Conservation (phyloP, 1,140 invertebrate genomes). For the Bicyclus anynana region DNA sequence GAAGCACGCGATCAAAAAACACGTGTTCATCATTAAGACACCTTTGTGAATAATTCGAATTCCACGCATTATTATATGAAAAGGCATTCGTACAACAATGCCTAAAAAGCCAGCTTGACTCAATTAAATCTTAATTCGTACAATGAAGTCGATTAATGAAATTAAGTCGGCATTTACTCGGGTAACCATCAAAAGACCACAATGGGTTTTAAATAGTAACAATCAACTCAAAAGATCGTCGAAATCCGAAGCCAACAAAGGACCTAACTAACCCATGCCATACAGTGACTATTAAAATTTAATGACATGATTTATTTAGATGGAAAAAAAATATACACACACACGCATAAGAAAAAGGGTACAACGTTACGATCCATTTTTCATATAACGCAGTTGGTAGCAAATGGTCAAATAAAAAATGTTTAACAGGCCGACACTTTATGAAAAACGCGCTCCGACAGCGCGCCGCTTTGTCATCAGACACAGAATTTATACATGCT, state of each 20-base stretch:
- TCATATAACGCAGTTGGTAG: slow-evolving; percentile 77
- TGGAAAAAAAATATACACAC: slow-evolving; percentile 51
- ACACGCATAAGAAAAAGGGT: slow-evolving; percentile 75
- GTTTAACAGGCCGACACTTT: slow-evolving; percentile 73
- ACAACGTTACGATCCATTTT: slow-evolving; percentile 75
- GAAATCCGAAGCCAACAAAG: slow-evolving; percentile 62
- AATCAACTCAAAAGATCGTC: slow-evolving; percentile 66
- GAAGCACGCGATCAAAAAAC: slow-evolving; percentile 55
- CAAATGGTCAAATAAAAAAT: slow-evolving; percentile 77
- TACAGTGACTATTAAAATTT: slow-evolving; percentile 76
- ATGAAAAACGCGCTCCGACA: slow-evolving; percentile 68
- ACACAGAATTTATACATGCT: slow-evolving; percentile 69
- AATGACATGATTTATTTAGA: slow-evolving; percentile 76
- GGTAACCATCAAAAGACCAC: slow-evolving; percentile 59
- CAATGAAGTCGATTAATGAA: slow-evolving; percentile 75
- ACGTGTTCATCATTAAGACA: slow-evolving; percentile 59
- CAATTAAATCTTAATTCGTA: slow-evolving; percentile 76
- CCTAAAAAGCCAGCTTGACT: slow-evolving; percentile 55
- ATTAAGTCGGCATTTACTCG: slow-evolving; percentile 74
- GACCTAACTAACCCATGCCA: slow-evolving; percentile 68
- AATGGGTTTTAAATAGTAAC: slow-evolving; percentile 72
- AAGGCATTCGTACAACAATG: slow-evolving; percentile 49
- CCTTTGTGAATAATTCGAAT: slow-evolving; percentile 59
- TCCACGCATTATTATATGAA: slow-evolving; percentile 55
- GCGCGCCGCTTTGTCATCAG: slow-evolving; percentile 70